A percentile compares a stretch with the other conserved stretches of the same genome.
phyloP scores from a whole-genome alignment of 2,113 vertebrate genomes.

The Pagrus major region DNA sequence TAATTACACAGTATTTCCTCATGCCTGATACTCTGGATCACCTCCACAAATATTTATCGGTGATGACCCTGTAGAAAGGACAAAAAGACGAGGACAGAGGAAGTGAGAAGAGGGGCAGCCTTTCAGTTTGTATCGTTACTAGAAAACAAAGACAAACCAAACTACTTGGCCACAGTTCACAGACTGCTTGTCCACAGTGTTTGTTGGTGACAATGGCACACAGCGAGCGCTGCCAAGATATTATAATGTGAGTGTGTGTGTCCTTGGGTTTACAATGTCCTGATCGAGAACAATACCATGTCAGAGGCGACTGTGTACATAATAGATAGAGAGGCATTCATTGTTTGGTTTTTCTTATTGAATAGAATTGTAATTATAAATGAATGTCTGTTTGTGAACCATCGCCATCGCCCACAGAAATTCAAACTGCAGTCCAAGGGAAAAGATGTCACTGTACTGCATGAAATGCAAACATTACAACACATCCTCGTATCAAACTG shows the following conservation, averaged over 20 bases:
- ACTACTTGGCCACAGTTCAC: slow-evolving; percentile 21
- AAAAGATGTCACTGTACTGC: slow-evolving; percentile 4
- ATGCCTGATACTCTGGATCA: not conserved
- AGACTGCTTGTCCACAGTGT: slow-evolving; percentile 22
- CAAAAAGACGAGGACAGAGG: slow-evolving; percentile 3
- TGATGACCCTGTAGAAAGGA: not conserved
- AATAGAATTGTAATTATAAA: slow-evolving; percentile 25
- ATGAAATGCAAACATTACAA: too few species aligned
- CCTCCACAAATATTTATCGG: not conserved
- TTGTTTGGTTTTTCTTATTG: slow-evolving; percentile 42
- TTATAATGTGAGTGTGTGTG: slow-evolving; percentile 32
- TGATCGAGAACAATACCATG: slow-evolving; percentile 49
- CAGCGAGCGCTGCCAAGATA: slow-evolving; percentile 39
- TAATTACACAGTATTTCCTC: not conserved
- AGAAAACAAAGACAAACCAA: slow-evolving; percentile 35
- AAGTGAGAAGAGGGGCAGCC: slow-evolving; percentile 17
- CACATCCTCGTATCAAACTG: too few species aligned
- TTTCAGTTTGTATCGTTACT: slow-evolving; percentile 17
- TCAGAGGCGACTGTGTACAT: slow-evolving; percentile 34
- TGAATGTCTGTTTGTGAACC: not conserved
- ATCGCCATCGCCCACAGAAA: not conserved
- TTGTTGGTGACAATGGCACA: slow-evolving; percentile 34
- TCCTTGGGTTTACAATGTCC: slow-evolving; percentile 51
- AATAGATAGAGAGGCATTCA: slow-evolving; percentile 27
- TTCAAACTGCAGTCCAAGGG: not conserved